These are phyloP conservation scores for Zalophus californianus DNA, from an alignment of 2,797 vertebrate species.

Conservation along the genomic window DNA sequence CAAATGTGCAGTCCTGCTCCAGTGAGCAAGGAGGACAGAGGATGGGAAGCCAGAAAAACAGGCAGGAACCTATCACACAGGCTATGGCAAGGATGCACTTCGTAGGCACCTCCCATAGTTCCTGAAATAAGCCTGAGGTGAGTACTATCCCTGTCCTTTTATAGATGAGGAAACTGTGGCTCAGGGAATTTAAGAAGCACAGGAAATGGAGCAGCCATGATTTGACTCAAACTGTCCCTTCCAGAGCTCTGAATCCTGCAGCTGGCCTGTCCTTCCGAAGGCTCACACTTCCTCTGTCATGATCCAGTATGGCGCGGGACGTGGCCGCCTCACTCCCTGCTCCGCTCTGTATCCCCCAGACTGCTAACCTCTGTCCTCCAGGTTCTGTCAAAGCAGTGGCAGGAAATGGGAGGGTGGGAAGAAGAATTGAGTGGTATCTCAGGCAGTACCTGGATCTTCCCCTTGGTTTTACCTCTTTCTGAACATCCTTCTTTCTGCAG, in stretches of 20 bases:
- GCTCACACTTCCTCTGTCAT: background rate
- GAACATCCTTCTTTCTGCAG: background rate
- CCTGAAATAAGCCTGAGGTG: background rate
- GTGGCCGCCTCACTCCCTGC: accelerated
- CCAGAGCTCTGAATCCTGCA: background rate
- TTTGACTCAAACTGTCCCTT: background rate
- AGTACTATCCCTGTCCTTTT: background rate
- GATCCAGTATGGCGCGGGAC: accelerated
- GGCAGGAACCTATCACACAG: too few species aligned
- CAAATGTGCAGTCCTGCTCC: background rate
- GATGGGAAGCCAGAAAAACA: too few species aligned
- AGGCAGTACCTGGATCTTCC: background rate
- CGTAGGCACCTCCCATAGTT: background rate
- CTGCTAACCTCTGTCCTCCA: background rate
- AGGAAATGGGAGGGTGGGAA: background rate
- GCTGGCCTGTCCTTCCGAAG: background rate
- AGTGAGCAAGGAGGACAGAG: too few species aligned
- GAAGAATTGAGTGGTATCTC: background rate
- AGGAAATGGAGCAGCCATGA: background rate
- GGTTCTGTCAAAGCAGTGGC: background rate
- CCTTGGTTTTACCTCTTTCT: background rate
- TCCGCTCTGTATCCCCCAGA: background rate
- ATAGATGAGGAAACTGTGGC: background rate
- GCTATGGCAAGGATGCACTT: background rate
- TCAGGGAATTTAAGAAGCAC: background rate